phyloP scores from a whole-genome alignment of 2,888 invertebrate genomes.

The Acronicta psi region DNA sequence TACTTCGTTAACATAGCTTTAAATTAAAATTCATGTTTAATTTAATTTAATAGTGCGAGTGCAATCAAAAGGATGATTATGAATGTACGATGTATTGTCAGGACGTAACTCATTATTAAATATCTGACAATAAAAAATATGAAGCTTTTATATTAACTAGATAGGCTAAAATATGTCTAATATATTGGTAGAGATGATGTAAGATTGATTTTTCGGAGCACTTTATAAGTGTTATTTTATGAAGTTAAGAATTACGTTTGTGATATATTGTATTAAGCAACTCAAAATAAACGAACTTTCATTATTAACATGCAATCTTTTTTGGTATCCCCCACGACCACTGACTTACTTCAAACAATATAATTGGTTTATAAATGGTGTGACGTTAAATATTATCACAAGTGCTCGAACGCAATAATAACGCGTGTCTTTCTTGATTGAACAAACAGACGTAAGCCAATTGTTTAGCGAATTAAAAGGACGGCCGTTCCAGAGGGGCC shows the following conservation, averaged over 20 bases:
- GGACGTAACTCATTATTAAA: constrained; percentile 30
- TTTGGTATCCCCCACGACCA: constrained; percentile 47
- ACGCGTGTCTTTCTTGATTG: constrained; percentile 62
- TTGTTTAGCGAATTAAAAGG: constrained; percentile 40
- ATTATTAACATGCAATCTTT: constrained; percentile 56
- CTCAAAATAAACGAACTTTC: constrained; percentile 71
- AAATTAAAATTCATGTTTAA: constrained; percentile 7
- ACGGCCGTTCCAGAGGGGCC: constrained; percentile 24
- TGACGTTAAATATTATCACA: constrained; percentile 67
- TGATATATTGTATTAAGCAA: constrained; percentile 76
- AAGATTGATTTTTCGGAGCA: constrained; percentile 39
- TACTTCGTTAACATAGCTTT: constrained; percentile 4
- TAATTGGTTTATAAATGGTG: constrained; percentile 43
- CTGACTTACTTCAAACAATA: constrained; percentile 40
- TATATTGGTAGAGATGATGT: constrained; percentile 21
- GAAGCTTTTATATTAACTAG: constrained; percentile 32
- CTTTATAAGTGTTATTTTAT: constrained; percentile 56
- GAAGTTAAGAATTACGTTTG: constrained; percentile 69
- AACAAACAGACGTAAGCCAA: constrained; percentile 63
- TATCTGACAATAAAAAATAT: constrained; percentile 51
- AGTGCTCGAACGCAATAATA: constrained; percentile 54
- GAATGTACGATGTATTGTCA: constrained; percentile 28
- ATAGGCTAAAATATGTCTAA: constrained; percentile 38
- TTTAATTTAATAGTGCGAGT: constrained; percentile 1
- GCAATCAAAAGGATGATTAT: constrained; percentile 9